A percentile compares a stretch with the other conserved stretches of the same genome.
Conservation (phyloP, 2,888 invertebrate species). For the Ligdia adustata region DNA sequence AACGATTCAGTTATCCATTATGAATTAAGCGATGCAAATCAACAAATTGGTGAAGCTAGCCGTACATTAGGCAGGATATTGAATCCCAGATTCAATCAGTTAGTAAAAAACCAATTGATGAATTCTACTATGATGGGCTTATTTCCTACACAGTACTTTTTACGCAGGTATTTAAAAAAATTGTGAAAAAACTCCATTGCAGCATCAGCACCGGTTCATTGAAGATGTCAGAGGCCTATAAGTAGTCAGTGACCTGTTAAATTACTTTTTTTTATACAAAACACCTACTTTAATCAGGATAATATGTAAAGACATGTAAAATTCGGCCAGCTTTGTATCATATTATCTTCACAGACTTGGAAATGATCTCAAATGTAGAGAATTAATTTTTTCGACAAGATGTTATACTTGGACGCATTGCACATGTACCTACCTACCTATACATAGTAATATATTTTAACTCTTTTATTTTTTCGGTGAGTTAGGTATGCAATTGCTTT, state of each 20-base stretch:
- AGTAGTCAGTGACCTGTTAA: conserved; percentile 67
- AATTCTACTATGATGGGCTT: conserved; percentile 40
- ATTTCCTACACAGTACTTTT: conserved; percentile 21
- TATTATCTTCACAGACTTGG: too few relatives aligned
- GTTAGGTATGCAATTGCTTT: too few relatives aligned
- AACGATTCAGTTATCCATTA: background rate
- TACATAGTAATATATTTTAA: too few relatives aligned
- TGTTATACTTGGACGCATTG: too few relatives aligned
- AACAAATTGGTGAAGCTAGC: conserved; percentile 7
- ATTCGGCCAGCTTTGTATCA: too few relatives aligned
- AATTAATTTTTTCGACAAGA: too few relatives aligned
- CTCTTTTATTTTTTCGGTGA: too few relatives aligned
- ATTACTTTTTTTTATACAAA: conserved; percentile 38
- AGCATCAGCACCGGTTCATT: conserved; percentile 43
- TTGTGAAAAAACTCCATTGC: conserved; percentile 55
- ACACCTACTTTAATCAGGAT: too few relatives aligned
- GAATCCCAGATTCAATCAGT: conserved; percentile 33
- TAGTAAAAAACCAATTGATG: conserved; percentile 56
- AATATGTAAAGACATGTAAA: too few relatives aligned
- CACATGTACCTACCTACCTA: too few relatives aligned
- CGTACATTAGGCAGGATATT: conserved; percentile 41
- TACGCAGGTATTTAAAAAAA: conserved; percentile 1
- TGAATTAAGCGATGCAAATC: conserved; percentile 11
- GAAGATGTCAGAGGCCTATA: conserved; percentile 53
- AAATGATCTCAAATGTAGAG: too few relatives aligned